These are phyloP conservation scores for Chaunax sp. DNA, from an alignment of 2,797 vertebrate genomes.

Conservation along the genomic window DNA sequence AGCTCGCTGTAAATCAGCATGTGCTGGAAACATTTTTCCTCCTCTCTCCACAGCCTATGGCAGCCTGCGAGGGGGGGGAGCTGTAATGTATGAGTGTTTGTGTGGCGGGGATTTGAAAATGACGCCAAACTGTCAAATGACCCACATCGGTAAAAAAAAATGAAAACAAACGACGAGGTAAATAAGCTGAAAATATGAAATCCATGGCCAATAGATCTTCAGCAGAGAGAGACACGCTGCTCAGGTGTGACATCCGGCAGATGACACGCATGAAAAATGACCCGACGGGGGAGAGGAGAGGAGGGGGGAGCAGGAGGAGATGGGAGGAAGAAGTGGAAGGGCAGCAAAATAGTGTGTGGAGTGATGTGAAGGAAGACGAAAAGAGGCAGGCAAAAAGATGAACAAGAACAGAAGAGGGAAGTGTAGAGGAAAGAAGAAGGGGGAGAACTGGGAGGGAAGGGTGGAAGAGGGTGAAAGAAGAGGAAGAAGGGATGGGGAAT, in stretches of 20 bases:
- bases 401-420: background rate
- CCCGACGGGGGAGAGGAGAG: slow-evolving; percentile 15
- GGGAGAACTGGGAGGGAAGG: background rate
- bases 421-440: no score
- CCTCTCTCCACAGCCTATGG: slow-evolving; percentile 20
- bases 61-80: slow-evolving; percentile 41
- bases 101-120: slow-evolving; percentile 66
- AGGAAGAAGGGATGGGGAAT: background rate
- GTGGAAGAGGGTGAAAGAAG: background rate
- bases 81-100: slow-evolving; percentile 74
- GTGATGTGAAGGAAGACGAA: background rate
- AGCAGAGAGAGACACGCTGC: slow-evolving; percentile 62
- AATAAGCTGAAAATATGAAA: slow-evolving; percentile 81
- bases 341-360: background rate
- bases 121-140: slow-evolving; percentile 81
- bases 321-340: background rate
- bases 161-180: slow-evolving; percentile 81
- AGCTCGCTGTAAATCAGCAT: slow-evolving; percentile 67
- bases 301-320: background rate
- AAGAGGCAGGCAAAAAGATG: background rate
- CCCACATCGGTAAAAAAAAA: slow-evolving; percentile 73
- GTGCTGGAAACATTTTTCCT: slow-evolving; percentile 65
- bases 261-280: slow-evolving; percentile 75
- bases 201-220: slow-evolving; percentile 73
- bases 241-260: slow-evolving; percentile 76